phyloP scores from a whole-genome alignment of 2,888 invertebrate species.

The Nematopogon swammerdamellus region DNA sequence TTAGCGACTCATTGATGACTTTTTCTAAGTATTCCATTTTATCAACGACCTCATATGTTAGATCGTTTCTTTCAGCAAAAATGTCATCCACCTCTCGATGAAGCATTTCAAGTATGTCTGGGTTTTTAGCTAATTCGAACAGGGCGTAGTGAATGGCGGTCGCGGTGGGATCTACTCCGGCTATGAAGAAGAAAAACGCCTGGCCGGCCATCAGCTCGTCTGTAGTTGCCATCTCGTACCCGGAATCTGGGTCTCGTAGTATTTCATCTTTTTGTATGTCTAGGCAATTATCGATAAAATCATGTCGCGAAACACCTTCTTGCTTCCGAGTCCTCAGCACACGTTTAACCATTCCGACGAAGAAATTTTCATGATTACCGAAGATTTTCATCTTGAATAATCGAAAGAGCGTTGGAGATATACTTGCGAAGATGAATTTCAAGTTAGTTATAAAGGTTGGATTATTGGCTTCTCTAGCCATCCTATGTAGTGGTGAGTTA shows the following conservation, averaged over 20 bases:
- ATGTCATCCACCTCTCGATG: conserved; percentile 30
- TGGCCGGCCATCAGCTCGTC: conserved; percentile 36
- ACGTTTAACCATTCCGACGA: conserved; percentile 28
- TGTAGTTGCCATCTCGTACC: conserved; percentile 25
- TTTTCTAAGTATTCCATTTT: conserved; percentile 34
- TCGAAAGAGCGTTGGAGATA: conserved; percentile 21
- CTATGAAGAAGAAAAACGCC: conserved; percentile 40
- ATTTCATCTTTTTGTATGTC: conserved; percentile 24
- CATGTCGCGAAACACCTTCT: conserved; percentile 23
- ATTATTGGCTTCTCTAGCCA: conserved; percentile 16
- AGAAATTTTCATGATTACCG: conserved; percentile 22
- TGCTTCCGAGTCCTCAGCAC: conserved; percentile 23
- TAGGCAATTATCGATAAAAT: conserved; percentile 31
- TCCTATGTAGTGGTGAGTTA: conserved; percentile 26
- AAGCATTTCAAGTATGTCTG: conserved; percentile 23
- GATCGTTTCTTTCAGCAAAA: conserved; percentile 19
- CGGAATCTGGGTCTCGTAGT: conserved; percentile 22
- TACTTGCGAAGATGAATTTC: conserved; percentile 17
- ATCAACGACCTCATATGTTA: conserved; percentile 26
- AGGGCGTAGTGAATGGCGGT: conserved; percentile 23
- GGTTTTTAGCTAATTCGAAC: conserved; percentile 27
- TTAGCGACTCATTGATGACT: conserved; percentile 26
- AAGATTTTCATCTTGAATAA: conserved; percentile 22
- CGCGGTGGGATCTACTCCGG: conserved; percentile 36
- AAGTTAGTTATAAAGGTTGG: conserved; percentile 16